Conservation (phyloP, 2,797 vertebrate species). For the Phoebastria nigripes region DNA sequence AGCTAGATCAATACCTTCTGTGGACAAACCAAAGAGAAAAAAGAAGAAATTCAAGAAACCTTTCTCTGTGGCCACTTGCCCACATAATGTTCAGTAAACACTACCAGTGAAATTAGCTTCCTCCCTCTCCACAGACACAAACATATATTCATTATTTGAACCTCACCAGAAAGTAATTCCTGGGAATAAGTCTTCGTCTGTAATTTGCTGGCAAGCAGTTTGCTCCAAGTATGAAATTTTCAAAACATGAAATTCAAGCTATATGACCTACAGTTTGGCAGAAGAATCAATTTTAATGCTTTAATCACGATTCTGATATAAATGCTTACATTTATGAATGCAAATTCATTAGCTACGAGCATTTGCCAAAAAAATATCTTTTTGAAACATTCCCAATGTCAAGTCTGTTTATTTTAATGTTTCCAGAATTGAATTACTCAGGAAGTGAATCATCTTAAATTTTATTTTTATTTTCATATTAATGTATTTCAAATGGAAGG, state of each 20-base stretch:
- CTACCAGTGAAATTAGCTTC: background rate
- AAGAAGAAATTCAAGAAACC: background rate
- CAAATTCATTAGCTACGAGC: conserved; percentile 14
- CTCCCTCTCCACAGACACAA: background rate
- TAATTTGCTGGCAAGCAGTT: conserved; percentile 23
- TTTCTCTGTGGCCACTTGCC: background rate
- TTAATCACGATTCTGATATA: conserved; percentile 36
- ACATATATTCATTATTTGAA: background rate
- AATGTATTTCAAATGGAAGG: conserved; percentile 5
- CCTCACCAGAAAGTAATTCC: background rate
- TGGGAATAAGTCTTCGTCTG: background rate
- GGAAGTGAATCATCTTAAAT: conserved; percentile 11
- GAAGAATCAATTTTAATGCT: conserved; percentile 21
- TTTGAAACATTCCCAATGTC: conserved; percentile 39
- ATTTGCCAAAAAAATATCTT: conserved; percentile 28
- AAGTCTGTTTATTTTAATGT: conserved; percentile 38
- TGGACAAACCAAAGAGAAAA: background rate
- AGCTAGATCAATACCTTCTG: background rate
- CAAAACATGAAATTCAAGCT: conserved; percentile 42
- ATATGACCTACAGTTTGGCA: conserved; percentile 37
- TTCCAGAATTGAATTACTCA: conserved; percentile 10
- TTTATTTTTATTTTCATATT: conserved; percentile 37
- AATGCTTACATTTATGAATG: conserved; percentile 46
- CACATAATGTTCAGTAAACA: background rate
- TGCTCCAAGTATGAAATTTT: background rate